Conservation (phyloP, 2,888 invertebrate species). For the Trimorus sp. region DNA sequence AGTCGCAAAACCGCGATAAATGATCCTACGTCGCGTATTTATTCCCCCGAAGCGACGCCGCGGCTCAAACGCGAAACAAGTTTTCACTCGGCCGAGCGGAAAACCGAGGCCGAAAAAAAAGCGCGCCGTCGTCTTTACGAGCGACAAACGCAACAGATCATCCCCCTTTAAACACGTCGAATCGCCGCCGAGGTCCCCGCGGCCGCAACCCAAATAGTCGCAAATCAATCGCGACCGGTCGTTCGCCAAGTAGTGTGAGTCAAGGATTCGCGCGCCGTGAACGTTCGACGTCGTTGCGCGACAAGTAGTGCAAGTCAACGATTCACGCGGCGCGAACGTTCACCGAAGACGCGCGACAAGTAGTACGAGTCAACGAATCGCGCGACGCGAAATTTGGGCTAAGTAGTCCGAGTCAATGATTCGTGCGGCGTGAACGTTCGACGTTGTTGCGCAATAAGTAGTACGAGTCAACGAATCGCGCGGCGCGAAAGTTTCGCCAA, state of each 20-base stretch:
- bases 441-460: constrained; percentile 5
- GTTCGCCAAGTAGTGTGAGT: constrained; percentile 30
- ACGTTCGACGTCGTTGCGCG: background rate
- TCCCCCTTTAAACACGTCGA: constrained; percentile 25
- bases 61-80: too few species aligned
- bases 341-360: too few species aligned
- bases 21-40: too few species aligned
- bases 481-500: constrained; percentile 34
- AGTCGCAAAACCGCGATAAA: too few species aligned
- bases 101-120: background rate
- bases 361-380: too few species aligned
- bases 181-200: constrained; percentile 26
- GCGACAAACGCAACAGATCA: constrained; percentile 50
- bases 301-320: background rate
- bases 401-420: constrained; percentile 41
- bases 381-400: background rate
- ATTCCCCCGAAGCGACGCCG: too few species aligned
- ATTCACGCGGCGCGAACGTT: too few species aligned
- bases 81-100: background rate
- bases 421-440: constrained; percentile 22
- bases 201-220: constrained; percentile 48
- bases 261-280: constrained; percentile 38
- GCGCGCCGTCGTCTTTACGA: background rate
- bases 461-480: constrained; percentile 30
- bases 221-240: constrained; percentile 52